Evolutionary conservation across 92 coral and sea anemone species (phyloP).

Genomic region (Siderastrea siderea): DNA sequence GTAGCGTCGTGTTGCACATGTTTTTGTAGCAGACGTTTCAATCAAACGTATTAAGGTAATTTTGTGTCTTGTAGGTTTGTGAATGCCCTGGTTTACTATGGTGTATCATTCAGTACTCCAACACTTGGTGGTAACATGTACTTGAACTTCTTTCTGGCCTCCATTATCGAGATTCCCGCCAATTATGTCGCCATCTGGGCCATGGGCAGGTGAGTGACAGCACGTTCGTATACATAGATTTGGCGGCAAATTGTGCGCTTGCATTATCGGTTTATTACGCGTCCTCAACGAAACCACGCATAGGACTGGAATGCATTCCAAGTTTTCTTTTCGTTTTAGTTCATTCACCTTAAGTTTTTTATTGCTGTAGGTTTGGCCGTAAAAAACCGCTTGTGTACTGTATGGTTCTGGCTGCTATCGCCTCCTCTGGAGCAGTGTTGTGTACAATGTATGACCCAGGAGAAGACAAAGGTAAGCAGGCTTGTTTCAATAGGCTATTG

Average conservation of each 20-base stretch:
- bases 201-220: slow-evolving; percentile 66
- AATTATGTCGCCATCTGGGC: slow-evolving; percentile 67
- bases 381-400: slow-evolving; percentile 65
- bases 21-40: too few relatives aligned
- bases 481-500: too few relatives aligned
- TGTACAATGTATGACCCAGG: slow-evolving; percentile 70
- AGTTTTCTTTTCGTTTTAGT: neutral
- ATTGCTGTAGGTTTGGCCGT: slow-evolving; percentile 64
- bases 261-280: too few relatives aligned
- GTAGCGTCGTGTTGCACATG: too few relatives aligned
- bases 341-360: neutral
- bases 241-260: too few relatives aligned
- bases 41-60: neutral
- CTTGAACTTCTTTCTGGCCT: slow-evolving; percentile 57
- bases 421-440: slow-evolving; percentile 70
- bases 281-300: too few relatives aligned
- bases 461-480: slow-evolving; percentile 41
- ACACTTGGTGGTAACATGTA: slow-evolving; percentile 69
- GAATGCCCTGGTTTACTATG: slow-evolving; percentile 49
- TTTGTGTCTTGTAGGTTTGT: slow-evolving; percentile 41
- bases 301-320: neutral
- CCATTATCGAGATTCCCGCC: slow-evolving; percentile 58
- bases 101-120: slow-evolving; percentile 43
- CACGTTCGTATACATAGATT: too few relatives aligned
- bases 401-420: slow-evolving; percentile 64